These are phyloP conservation scores for Raphicerus campestris DNA, from an alignment of 2,113 vertebrate species.

Conservation along the genomic window DNA sequence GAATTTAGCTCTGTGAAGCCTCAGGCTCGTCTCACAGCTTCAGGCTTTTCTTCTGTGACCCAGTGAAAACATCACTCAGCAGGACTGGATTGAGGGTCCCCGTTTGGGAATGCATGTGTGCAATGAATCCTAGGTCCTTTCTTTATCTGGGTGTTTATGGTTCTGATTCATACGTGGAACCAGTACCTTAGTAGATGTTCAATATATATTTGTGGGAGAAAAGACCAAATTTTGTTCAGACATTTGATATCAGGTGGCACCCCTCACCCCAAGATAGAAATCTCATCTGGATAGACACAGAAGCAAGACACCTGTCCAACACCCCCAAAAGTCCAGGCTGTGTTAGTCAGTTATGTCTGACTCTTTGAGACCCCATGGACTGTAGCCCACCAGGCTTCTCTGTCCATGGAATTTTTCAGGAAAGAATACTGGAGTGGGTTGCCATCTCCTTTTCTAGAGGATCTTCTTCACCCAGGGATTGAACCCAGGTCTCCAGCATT, in stretches of 20 bases:
- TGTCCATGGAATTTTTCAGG: background rate
- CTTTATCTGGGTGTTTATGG: accelerated
- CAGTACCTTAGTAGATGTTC: background rate
- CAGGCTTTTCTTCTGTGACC: background rate
- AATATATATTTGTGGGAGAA: background rate
- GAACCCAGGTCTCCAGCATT: background rate
- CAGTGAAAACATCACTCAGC: background rate
- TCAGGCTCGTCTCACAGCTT: background rate
- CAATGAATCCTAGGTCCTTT: too few relatives aligned
- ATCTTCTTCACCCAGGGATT: background rate
- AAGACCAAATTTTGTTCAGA: too few relatives aligned
- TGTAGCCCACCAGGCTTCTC: background rate
- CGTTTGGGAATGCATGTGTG: background rate
- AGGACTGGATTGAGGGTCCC: background rate
- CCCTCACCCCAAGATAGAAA: background rate
- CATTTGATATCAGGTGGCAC: too few relatives aligned
- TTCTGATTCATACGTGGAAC: background rate
- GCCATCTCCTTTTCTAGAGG: background rate
- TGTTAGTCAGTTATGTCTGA: accelerated
- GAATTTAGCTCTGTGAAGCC: background rate
- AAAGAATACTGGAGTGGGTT: background rate
- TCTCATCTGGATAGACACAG: background rate
- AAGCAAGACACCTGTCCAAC: background rate
- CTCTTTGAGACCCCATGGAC: background rate
- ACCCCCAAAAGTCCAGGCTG: background rate